Conservation (phyloP, 1,140 invertebrate genomes). For the Coptotermes formosanus region DNA sequence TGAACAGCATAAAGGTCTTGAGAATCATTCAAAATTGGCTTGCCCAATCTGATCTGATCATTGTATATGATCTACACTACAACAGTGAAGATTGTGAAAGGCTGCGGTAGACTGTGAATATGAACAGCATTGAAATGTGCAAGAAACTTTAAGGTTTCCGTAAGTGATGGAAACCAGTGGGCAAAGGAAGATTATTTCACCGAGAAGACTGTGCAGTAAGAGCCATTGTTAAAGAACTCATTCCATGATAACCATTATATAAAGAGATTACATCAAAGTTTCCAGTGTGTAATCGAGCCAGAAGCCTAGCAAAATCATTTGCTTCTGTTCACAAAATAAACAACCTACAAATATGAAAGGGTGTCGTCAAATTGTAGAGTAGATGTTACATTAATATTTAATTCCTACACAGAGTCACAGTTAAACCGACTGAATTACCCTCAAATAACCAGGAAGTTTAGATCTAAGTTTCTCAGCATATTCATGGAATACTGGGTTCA, state of each 20-base stretch:
- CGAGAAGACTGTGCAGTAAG: constrained; percentile 79
- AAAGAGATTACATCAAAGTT: constrained; percentile 84
- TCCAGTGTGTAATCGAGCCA: constrained; percentile 82
- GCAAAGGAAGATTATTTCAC: constrained; percentile 71
- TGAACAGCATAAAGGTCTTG: too few relatives aligned
- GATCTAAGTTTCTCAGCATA: constrained; percentile 79
- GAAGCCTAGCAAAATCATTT: constrained; percentile 87
- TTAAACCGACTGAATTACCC: constrained; percentile 54
- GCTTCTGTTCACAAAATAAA: constrained; percentile 97
- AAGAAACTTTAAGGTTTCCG: constrained; percentile 39
- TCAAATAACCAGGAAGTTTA: constrained; percentile 82
- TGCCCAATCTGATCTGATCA: too few relatives aligned
- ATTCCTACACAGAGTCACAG: constrained; percentile 22
- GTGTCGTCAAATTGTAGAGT: constrained; percentile 8
- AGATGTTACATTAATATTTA: too few relatives aligned
- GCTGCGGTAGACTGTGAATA: too few relatives aligned
- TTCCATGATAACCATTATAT: constrained; percentile 88
- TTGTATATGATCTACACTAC: too few relatives aligned
- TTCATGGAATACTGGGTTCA: constrained; percentile 86
- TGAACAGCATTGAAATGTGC: background rate
- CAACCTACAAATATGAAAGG: constrained; percentile 56
- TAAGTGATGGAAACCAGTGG: constrained; percentile 82
- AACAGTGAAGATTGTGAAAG: too few relatives aligned
- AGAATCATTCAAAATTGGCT: too few relatives aligned
- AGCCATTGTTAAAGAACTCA: constrained; percentile 77